Evolutionary conservation across 2,888 invertebrate genomes (phyloP).

Genomic region (Maniola hyperantus): DNA sequence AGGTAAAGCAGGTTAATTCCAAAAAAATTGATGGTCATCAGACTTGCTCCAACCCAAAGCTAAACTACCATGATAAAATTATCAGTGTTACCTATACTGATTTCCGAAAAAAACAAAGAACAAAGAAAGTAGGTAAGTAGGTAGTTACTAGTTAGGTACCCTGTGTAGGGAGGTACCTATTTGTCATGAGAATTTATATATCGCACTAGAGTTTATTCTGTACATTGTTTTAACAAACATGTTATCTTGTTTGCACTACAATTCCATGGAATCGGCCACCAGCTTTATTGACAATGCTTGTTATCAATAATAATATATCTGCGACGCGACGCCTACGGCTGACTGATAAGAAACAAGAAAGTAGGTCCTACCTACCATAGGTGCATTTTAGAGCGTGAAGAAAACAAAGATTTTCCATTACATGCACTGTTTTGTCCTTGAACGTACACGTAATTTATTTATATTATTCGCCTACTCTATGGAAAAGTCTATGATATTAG

Average conservation of each 20-base stretch:
- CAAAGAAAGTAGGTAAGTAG: neutral
- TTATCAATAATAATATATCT: conserved; percentile 44
- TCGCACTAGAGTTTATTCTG: conserved; percentile 8
- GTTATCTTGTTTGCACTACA: conserved; percentile 47
- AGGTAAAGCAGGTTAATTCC: no score
- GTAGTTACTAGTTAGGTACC: no score
- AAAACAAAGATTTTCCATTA: conserved; percentile 41
- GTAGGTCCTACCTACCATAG: conserved; percentile 4
- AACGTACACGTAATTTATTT: neutral
- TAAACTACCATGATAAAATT: neutral
- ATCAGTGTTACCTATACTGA: neutral
- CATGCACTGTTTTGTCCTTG: conserved; percentile 26
- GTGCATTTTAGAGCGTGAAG: conserved; percentile 17
- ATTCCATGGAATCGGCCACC: conserved; percentile 49
- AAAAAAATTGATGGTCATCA: no score
- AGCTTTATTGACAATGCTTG: conserved; percentile 50
- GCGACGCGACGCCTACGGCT: conserved; percentile 37
- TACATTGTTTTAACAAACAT: conserved; percentile 28
- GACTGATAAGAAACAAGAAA: conserved; percentile 37
- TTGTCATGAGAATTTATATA: neutral
- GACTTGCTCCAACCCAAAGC: no score
- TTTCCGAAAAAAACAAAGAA: neutral
- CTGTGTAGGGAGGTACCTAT: neutral
- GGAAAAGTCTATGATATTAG: no score
- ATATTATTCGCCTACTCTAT: neutral